Evolutionary conservation across 2,113 vertebrate species (phyloP).

Genomic region (Podiceps cristatus): DNA sequence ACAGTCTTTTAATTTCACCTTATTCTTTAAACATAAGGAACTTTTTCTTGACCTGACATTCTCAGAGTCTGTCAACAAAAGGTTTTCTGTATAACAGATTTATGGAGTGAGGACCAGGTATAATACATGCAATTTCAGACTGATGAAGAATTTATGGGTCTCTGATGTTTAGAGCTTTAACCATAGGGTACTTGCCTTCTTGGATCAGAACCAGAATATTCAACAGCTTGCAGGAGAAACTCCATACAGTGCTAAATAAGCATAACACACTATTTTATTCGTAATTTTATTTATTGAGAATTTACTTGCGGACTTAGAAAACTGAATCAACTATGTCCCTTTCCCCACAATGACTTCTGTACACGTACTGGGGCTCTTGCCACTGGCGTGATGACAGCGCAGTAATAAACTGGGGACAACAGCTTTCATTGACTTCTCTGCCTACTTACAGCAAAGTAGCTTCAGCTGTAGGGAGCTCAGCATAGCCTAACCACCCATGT

Average conservation of each 20-base stretch:
- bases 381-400: rapidly evolving
- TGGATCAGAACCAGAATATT: neutral
- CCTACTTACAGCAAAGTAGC: neutral
- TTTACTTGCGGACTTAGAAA: neutral
- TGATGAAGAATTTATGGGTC: neutral
- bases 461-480: neutral
- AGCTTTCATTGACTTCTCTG: neutral
- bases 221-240: neutral
- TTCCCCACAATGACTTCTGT: neutral
- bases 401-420: neutral
- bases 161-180: neutral
- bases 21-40: neutral
- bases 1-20: neutral
- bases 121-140: neutral
- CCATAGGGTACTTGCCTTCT: neutral
- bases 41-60: neutral
- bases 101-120: neutral
- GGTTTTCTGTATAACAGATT: neutral
- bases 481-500: neutral
- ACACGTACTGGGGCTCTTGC: neutral
- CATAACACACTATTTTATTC: neutral
- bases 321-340: neutral
- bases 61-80: neutral
- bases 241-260: neutral
- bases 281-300: neutral